Evolutionary conservation across 2,797 vertebrate genomes (phyloP).

Genomic region (Chromobotia macracanthus): DNA sequence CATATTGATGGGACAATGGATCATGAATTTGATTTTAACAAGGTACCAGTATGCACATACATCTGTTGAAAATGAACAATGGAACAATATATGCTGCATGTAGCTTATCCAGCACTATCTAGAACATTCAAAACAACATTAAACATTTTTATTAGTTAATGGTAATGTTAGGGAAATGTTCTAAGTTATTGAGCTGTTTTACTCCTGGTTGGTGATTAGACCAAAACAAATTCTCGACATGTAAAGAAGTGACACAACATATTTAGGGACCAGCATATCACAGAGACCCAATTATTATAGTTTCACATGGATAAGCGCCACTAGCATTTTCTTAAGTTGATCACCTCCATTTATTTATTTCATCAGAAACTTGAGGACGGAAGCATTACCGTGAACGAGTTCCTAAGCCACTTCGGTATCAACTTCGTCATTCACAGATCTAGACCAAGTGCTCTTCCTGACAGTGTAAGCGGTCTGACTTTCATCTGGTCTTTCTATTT

Average conservation of each 20-base stretch:
- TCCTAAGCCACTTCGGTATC: slow-evolving; percentile 88
- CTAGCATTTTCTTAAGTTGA: background rate
- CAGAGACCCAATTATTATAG: too few relatives aligned
- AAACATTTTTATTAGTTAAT: too few relatives aligned
- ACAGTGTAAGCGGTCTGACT: slow-evolving; percentile 73
- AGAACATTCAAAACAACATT: too few relatives aligned
- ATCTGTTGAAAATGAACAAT: too few relatives aligned
- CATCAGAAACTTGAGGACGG: slow-evolving; percentile 86
- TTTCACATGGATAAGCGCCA: background rate
- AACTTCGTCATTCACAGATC: slow-evolving; percentile 89
- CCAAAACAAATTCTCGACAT: too few relatives aligned
- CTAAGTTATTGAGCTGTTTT: too few relatives aligned
- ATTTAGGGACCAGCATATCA: too few relatives aligned
- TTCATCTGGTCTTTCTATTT: slow-evolving; percentile 7
- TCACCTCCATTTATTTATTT: slow-evolving; percentile 40
- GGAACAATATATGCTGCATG: too few relatives aligned
- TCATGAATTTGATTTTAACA: slow-evolving; percentile 76
- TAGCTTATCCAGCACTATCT: too few relatives aligned
- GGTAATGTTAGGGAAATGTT: too few relatives aligned
- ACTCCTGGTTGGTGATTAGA: too few relatives aligned
- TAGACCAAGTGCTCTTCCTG: slow-evolving; percentile 86
- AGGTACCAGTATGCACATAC: slow-evolving; percentile 71
- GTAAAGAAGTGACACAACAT: too few relatives aligned
- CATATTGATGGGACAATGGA: slow-evolving; percentile 79
- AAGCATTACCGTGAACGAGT: slow-evolving; percentile 85